Percentiles rank a stretch among this genome's conserved stretches.
Evolutionary conservation across 2,797 vertebrate species (phyloP).

Genomic region (Vireo griseus): DNA sequence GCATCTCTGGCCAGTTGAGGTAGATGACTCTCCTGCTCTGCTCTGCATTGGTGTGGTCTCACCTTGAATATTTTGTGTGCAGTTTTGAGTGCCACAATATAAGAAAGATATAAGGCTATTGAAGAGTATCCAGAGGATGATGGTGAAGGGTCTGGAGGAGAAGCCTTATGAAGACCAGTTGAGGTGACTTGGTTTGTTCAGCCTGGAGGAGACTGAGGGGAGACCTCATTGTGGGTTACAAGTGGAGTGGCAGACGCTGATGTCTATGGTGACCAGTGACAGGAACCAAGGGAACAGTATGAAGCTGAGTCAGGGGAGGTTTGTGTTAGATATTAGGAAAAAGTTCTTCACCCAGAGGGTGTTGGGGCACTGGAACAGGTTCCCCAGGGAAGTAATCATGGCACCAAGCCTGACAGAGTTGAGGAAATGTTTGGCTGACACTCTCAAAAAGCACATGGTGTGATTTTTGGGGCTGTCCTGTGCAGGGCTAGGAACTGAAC

Average conservation of each 20-base stretch:
- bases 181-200: neutral
- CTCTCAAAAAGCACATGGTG: neutral
- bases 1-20: neutral
- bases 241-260: neutral
- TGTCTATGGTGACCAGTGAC: neutral
- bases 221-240: fast-evolving
- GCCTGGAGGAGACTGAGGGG: neutral
- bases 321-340: neutral
- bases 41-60: neutral
- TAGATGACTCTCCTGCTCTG: neutral
- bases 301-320: neutral
- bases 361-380: neutral
- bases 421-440: neutral
- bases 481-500: neutral
- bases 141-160: neutral
- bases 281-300: neutral
- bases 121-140: neutral
- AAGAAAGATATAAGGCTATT: neutral
- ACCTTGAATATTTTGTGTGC: neutral
- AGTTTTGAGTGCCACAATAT: neutral
- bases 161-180: neutral
- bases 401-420: neutral
- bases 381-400: neutral
- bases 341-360: neutral
- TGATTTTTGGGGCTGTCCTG: neutral